Base-by-base conservation (phyloP, 2,797 vertebrate species). In the Chanos chanos region DNA sequence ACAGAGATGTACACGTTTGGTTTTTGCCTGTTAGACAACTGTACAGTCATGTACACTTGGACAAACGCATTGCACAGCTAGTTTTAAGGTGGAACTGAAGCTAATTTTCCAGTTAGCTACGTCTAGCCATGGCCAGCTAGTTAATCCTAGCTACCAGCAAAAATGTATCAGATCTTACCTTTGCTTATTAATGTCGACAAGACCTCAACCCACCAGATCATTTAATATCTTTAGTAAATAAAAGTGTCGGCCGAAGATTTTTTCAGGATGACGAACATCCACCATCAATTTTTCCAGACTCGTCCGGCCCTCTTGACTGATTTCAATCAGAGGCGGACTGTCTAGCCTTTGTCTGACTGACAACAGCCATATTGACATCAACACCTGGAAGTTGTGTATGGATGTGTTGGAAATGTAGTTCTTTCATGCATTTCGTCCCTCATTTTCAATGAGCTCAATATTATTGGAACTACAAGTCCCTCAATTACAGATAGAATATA, bases 291-390 rank as follows among this genome's bases (percentile, higher is more conserved):
- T 51, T 55, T 16, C 13, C 43, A 30, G 49, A 47, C 80, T 82
- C 34, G 77, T 73, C 77, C 84, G 81, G 86, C 81, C 84, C 79
- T 79, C 75, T 79, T 55, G 74, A 77, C 75, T 87, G 83, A 80
- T 83, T 84, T 84, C 84, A 86, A 83, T 87, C 86, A 87, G 71
- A 84, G 79, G 84, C 81, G 81, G 85, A 88, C 86, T 84, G 87
- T 87, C 71, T 87, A 81, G 81, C 87, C 86, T 89, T 91, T 91
- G 89, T 91, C 88, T 91, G 86, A 88, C 85, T 90, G 88, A 90
- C 89, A 90, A 87, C 87, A 89, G 86, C 85, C 84, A 86, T 84
- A 88, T 82, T 90, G 86, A 87, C 85, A 88, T 84, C 83, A 83
- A 83, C 81, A 89, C 81, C 78, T 80, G 77, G 74, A 79, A 76